phyloP scores from a whole-genome alignment of 2,797 vertebrate species.

The Ceyx erithaca region DNA sequence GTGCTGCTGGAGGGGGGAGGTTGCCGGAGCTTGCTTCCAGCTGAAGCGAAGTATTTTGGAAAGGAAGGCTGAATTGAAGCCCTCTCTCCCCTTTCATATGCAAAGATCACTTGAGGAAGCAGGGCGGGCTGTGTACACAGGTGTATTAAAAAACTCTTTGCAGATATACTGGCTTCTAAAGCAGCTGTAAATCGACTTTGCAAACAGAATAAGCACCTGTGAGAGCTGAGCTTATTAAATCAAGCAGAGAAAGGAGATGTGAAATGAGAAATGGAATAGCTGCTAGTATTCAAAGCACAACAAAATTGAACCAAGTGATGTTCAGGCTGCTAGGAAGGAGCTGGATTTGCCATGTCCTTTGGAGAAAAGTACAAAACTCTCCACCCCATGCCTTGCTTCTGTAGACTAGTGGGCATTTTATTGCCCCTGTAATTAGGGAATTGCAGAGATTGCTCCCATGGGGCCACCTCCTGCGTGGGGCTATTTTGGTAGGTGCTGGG shows the following conservation, averaged over 20 bases:
- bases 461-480: not conserved
- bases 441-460: rapidly evolving
- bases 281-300: not conserved
- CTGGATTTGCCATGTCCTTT: not conserved
- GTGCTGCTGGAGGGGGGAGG: not conserved
- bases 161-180: not conserved
- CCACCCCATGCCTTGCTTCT: rapidly evolving
- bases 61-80: not conserved
- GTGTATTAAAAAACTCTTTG: not conserved
- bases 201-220: not conserved
- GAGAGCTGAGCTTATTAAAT: not conserved
- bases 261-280: not conserved
- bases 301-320: not conserved
- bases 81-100: conserved; percentile 2
- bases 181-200: not conserved
- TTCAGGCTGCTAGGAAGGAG: not conserved
- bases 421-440: not conserved
- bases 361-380: not conserved
- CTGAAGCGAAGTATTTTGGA: not conserved
- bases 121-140: conserved; percentile 2
- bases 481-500: not conserved
- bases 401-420: rapidly evolving
- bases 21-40: conserved; percentile 7
- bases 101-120: not conserved
- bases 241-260: not conserved